phyloP scores from a whole-genome alignment of 2,797 vertebrate species.

The Thripadectes ignobilis region DNA sequence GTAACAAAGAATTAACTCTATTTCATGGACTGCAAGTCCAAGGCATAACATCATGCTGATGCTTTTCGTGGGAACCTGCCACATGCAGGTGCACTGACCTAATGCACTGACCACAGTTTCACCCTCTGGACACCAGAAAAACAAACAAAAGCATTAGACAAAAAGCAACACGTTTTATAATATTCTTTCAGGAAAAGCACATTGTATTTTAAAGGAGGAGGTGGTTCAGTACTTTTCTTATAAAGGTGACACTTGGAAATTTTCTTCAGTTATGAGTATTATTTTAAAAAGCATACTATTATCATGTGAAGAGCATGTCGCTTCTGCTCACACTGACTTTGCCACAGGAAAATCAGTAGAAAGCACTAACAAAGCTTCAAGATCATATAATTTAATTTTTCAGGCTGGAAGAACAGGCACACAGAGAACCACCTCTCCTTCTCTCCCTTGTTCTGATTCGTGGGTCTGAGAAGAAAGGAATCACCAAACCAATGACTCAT shows the following conservation, averaged over 20 bases:
- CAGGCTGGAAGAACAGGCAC: not conserved
- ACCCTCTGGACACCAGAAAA: not conserved
- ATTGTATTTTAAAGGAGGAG: not conserved
- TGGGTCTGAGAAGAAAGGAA: too few species aligned
- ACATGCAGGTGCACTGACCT: not conserved
- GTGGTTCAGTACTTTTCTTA: not conserved
- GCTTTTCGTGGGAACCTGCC: too few species aligned
- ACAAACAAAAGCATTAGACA: not conserved
- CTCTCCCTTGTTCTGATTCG: not conserved
- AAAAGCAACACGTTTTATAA: not conserved
- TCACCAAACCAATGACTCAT: not conserved
- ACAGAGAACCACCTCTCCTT: not conserved
- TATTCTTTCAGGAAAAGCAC: not conserved
- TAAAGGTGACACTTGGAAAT: not conserved
- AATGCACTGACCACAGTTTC: not conserved
- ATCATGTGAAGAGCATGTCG: not conserved
- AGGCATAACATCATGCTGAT: not conserved
- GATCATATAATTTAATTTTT: not conserved
- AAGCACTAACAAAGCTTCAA: not conserved
- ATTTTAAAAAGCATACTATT: not conserved
- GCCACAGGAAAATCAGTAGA: not conserved
- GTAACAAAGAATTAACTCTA: not conserved
- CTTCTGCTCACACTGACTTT: not conserved
- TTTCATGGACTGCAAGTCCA: not conserved
- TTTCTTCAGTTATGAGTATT: not conserved